Percentiles rank a stretch among this genome's conserved stretches.
These are phyloP conservation scores for Fulica atra DNA, from an alignment of 2,113 vertebrate genomes.

Conservation along the genomic window DNA sequence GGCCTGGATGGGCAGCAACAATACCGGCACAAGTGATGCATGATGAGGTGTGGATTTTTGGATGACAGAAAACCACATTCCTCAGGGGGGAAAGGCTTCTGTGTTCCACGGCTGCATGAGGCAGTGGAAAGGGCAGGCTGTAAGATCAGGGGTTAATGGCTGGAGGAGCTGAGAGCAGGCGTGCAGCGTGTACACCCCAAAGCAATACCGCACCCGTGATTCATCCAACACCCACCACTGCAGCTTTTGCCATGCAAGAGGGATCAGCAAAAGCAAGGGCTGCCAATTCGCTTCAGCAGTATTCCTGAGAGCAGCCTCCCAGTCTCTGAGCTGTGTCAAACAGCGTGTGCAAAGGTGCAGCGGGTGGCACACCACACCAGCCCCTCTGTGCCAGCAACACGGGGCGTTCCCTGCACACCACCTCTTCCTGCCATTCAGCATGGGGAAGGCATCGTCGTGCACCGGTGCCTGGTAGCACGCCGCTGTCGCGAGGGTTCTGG, in stretches of 20 bases:
- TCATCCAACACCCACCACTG: not conserved
- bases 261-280: not conserved
- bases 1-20: not conserved
- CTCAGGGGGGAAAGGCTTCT: not conserved
- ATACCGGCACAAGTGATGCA: not conserved
- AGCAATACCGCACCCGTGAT: not conserved
- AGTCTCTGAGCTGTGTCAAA: not conserved
- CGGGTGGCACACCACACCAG: not conserved
- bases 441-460: not conserved
- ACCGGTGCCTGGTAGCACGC: constrained; percentile 14
- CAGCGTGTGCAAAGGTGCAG: not conserved
- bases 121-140: not conserved
- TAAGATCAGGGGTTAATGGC: not conserved
- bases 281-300: not conserved
- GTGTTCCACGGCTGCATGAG: not conserved
- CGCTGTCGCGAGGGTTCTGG: not conserved
- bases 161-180: not conserved
- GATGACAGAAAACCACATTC: not conserved
- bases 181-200: rapidly evolving
- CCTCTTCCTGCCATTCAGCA: constrained; percentile 76
- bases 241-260: rapidly evolving
- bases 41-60: not conserved
- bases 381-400: not conserved
- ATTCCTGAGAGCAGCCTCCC: not conserved
- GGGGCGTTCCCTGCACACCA: constrained; percentile 60